Evolutionary conservation across 1,140 invertebrate species (phyloP).

Genomic region (Pseudomyrmex cubaensis): DNA sequence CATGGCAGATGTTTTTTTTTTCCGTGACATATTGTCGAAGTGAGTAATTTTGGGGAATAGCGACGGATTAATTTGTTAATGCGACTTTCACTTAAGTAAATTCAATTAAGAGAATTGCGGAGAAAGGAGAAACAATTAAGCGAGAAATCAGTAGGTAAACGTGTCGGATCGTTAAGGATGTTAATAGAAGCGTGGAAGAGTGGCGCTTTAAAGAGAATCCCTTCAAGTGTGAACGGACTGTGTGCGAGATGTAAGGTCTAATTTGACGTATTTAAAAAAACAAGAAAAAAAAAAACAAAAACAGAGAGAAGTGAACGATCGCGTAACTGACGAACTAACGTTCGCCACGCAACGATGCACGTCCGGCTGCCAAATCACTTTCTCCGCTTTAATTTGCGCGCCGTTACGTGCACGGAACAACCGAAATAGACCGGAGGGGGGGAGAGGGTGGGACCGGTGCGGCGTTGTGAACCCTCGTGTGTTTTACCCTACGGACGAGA

Average conservation of each 20-base stretch:
- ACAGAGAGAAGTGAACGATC: background rate
- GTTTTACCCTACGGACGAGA: slow-evolving; percentile 53
- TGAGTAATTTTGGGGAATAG: no score
- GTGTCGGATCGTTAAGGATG: slow-evolving; percentile 1
- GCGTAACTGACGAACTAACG: slow-evolving; percentile 30
- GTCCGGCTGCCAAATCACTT: slow-evolving; percentile 64
- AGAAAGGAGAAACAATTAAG: background rate
- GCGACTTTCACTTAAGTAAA: slow-evolving; percentile 1
- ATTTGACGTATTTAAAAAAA: slow-evolving; percentile 16
- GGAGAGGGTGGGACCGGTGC: slow-evolving; percentile 13
- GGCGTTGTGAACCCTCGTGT: slow-evolving; percentile 41
- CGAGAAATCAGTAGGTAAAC: background rate
- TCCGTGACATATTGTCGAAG: no score
- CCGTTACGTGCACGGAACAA: slow-evolving; percentile 64
- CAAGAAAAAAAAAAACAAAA: background rate
- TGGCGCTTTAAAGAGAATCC: slow-evolving; percentile 9
- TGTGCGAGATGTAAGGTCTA: background rate
- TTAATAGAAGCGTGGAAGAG: background rate
- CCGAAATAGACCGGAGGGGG: slow-evolving; percentile 38
- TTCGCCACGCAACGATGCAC: slow-evolving; percentile 55
- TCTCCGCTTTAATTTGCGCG: slow-evolving; percentile 71
- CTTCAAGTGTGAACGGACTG: slow-evolving; percentile 11
- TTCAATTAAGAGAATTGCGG: background rate
- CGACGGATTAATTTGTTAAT: background rate
- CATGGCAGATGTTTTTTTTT: no score